A percentile compares a stretch with the other conserved stretches of the same genome.
phyloP scores from a whole-genome alignment of 2,797 vertebrate species.

The Buphagus erythrorhynchus region DNA sequence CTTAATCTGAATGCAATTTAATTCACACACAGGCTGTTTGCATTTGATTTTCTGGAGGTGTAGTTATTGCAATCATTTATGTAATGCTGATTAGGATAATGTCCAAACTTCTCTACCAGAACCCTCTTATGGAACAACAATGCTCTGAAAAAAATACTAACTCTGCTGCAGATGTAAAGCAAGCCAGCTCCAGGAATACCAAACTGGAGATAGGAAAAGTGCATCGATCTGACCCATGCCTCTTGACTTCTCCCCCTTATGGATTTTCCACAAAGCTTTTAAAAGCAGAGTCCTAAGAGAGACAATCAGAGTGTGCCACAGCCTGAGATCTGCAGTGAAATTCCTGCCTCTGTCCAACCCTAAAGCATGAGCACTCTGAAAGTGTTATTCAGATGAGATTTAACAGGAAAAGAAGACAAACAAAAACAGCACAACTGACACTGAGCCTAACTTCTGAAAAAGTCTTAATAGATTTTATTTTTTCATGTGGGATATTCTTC shows the following conservation, averaged over 20 bases:
- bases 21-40: neutral
- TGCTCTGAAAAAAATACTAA: neutral
- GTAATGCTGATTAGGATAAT: neutral
- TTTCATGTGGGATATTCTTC: neutral
- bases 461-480: neutral
- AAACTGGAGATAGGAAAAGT: neutral
- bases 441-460: neutral
- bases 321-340: neutral
- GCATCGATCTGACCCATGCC: neutral
- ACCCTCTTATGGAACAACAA: neutral
- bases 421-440: neutral
- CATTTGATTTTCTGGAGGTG: neutral
- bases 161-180: neutral
- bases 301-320: neutral
- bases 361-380: neutral
- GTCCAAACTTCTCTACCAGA: neutral
- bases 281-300: neutral
- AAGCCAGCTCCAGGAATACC: neutral
- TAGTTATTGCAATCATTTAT: neutral
- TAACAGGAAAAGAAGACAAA: neutral
- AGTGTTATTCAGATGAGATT: rapidly evolving
- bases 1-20: neutral
- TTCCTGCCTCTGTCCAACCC: neutral
- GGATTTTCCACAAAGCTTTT: neutral
- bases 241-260: neutral